phyloP scores from a whole-genome alignment of 2,113 vertebrate genomes.

The Amblyopsis rosae region DNA sequence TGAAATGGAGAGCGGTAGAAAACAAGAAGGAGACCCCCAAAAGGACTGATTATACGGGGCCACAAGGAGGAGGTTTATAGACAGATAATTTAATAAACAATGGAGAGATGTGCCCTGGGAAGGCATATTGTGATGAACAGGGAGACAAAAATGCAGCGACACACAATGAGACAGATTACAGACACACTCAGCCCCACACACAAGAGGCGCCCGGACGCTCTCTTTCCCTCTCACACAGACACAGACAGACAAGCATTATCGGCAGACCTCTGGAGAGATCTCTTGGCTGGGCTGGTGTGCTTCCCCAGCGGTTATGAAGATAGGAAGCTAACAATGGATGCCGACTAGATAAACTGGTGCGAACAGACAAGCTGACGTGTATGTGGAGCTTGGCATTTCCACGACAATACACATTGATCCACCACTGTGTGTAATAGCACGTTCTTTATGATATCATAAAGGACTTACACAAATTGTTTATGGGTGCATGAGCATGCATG shows the following conservation, averaged over 20 bases:
- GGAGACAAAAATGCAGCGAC: constrained; percentile 31
- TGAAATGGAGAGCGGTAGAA: neutral
- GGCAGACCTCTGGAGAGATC: constrained; percentile 24
- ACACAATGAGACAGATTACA: constrained; percentile 26
- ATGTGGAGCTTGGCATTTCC: no score
- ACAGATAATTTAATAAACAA: constrained; percentile 27
- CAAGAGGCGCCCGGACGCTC: constrained; percentile 22
- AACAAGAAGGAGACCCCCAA: constrained; percentile 28
- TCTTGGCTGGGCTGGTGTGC: constrained; percentile 44
- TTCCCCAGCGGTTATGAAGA: constrained; percentile 9
- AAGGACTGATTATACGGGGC: neutral
- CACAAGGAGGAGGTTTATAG: no score
- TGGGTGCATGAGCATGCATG: no score
- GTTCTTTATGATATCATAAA: no score
- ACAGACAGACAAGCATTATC: constrained; percentile 34
- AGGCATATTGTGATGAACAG: constrained; percentile 45
- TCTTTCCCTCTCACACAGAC: neutral
- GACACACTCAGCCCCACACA: constrained; percentile 26
- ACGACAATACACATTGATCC: no score
- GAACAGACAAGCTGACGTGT: no score
- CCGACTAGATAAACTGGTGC: no score
- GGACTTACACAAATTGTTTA: no score
- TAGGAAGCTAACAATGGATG: neutral
- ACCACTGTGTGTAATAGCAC: no score
- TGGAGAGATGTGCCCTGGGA: constrained; percentile 43